Percentiles rank a stretch among this genome's conserved stretches.
phyloP scores from a whole-genome alignment of 2,797 vertebrate species.

The Choloepus didactylus region DNA sequence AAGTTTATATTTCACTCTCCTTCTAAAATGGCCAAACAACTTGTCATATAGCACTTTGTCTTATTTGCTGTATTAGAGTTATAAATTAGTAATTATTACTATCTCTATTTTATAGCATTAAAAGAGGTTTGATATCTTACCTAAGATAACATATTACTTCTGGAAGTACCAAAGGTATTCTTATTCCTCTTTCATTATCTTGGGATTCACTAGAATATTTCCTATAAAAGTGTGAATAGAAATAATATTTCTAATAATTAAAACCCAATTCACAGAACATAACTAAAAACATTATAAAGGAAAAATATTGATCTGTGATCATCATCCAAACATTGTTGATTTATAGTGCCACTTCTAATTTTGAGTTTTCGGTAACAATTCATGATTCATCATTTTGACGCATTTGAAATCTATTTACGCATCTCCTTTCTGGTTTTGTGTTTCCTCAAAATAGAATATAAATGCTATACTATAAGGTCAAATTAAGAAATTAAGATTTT shows the following conservation, averaged over 20 bases:
- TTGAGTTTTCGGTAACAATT: conserved; percentile 19
- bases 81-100: background rate
- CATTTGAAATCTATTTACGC: background rate
- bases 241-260: background rate
- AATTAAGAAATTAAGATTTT: background rate
- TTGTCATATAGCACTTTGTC: background rate
- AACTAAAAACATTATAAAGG: background rate
- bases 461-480: background rate
- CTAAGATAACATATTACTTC: background rate
- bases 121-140: background rate
- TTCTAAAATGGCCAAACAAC: background rate
- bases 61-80: background rate
- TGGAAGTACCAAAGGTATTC: background rate
- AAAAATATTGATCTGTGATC: background rate
- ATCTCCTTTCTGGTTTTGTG: background rate
- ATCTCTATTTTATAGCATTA: background rate
- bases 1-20: background rate
- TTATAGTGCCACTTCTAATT: background rate
- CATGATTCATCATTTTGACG: conserved; percentile 24
- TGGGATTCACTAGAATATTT: background rate
- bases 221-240: background rate
- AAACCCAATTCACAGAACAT: conserved; percentile 30
- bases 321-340: background rate
- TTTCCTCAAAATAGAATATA: conserved; percentile 8
- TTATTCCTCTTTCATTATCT: background rate